Base-by-base conservation (phyloP, 2,113 vertebrate genomes). In the Maccullochella peelii region DNA sequence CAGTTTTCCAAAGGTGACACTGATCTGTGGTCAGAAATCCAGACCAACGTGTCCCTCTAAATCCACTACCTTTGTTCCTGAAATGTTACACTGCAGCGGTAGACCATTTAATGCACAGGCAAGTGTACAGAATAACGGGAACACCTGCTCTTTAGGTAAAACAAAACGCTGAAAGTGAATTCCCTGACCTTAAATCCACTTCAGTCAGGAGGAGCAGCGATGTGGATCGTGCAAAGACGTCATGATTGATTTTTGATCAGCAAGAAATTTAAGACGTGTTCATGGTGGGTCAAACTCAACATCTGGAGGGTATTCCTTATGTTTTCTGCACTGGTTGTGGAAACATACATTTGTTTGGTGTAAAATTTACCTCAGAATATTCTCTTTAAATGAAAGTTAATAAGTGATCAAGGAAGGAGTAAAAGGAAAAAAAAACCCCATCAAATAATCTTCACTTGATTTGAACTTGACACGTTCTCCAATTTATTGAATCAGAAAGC, bases 401-500 rank as follows among this genome's bases (percentile, higher is more conserved):
- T 33, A 23, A 10, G 10, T 20, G 6, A 61, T 25, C 21, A 62
- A 62, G n/a, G 8, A 66, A 18, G 15, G n/a, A 63, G 27, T 2
- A 16, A 50, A 30, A 50, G 40, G 49, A 8, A 15, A 14, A 16
- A 49, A 49, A 42, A 42, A 42, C 36, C 3, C 8, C 40, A 8
- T 75, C 25, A 73, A 52, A 66, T 44, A 63, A 62, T 25, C 16
- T 42, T 52, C 6, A 38, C 42, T 67, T 36, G 16, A 42, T 61
- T 82, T 80, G n/a, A 77, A 73, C 38, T 58, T 23, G 16, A 84
- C 81, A 86, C 67, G 65, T 71, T 47, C 25, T 88, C 81, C 73
- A 91, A 84, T 88, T 90, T 89, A 86, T 88, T 91, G 44, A 86
- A 86, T 83, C 57, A 77, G 8, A 87, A 63, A 66, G 42, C 16